Base-by-base conservation (phyloP, 1,140 invertebrate genomes). In the Plutomurus gul region DNA sequence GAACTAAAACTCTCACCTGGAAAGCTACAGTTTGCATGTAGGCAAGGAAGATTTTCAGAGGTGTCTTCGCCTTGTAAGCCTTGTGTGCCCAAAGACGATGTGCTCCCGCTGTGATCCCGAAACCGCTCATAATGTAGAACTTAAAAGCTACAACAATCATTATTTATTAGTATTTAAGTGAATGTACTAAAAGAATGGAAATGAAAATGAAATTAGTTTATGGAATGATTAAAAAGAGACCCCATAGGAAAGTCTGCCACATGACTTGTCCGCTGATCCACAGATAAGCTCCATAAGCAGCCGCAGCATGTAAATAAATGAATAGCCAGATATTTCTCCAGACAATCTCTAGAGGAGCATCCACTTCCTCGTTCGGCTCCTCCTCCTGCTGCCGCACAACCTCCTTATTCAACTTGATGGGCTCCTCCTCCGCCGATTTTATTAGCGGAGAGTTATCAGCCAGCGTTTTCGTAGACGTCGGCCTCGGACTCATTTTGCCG, bases 301-400 rank as follows among this genome's bases (percentile, higher is more conserved):
- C 93, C 25, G 91, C 92, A 13, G 94, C 30, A 87, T 99, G 97
- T n/a, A 99, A 89, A 80, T 92, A 91, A 7, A 87, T 85, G 86
- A 98, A 97, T 0, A 95, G 86, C 6, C 93, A 87, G 10, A 99
- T 95, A 87, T 99, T 99, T 84, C 92, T 91, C 96, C 97, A 99
- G 0, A 98, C 96, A 30, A 96, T 91, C 84, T 92, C 84, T 4
- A 83, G 25, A 1, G 76, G 75, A 0, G 39, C 72, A 7, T 78
- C 47, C n/a, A 43, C 25, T 22, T n/a, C 60, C 40, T 40, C 51
- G 4, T 47, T 60, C 16, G 46, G 36, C 7, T 27, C 27, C 33
- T 65, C 8, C 11, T 11, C n/a, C 1, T 27, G 27, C 27, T 36
- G 36, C 11, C 60, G 16, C 51, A n/a, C 16, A 25, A 25, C 30